Evolutionary conservation across 2,113 vertebrate genomes (phyloP).

Genomic region (Arvicanthis niloticus): DNA sequence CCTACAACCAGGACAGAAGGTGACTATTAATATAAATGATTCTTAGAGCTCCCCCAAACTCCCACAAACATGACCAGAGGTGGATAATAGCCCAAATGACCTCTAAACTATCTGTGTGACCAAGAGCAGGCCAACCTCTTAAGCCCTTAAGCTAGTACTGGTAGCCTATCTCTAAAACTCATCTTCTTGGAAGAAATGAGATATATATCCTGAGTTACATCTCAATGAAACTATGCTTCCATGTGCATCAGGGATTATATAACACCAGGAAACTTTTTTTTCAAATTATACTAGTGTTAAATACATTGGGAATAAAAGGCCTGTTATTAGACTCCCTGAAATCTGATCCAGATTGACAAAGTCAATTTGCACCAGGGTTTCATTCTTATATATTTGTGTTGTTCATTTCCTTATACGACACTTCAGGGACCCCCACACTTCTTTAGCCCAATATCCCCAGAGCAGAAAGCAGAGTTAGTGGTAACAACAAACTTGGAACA

Average conservation of each 20-base stretch:
- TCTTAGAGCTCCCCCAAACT: neutral
- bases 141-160: neutral
- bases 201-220: neutral
- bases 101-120: neutral
- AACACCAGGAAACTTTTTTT: neutral
- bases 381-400: neutral
- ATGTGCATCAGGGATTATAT: neutral
- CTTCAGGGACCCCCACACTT: neutral
- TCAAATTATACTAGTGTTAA: neutral
- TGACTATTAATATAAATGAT: neutral
- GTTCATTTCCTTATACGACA: neutral
- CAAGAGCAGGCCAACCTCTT: neutral
- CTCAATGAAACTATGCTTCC: neutral
- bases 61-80: neutral
- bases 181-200: neutral
- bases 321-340: neutral
- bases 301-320: neutral
- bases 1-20: neutral
- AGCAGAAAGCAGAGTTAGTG: neutral
- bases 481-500: neutral
- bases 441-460: neutral
- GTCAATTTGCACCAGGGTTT: neutral
- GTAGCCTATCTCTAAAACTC: neutral
- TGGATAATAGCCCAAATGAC: neutral
- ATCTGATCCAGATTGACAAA: neutral